Percentiles rank a stretch among this genome's conserved stretches.
phyloP scores from a whole-genome alignment of 2,113 vertebrate species.

The Acinonyx jubatus region DNA sequence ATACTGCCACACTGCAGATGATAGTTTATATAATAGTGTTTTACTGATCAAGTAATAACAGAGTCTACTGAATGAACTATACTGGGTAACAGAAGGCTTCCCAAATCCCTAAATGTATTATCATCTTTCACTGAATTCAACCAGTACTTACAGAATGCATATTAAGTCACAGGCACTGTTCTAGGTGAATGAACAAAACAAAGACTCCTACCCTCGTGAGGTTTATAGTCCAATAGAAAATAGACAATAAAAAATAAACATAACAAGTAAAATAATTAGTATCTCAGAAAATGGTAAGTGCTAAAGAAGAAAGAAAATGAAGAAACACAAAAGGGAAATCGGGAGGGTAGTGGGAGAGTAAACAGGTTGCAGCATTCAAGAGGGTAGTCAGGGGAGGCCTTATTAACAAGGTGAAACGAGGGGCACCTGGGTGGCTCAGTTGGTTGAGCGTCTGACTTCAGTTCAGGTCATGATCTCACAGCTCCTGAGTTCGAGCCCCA shows the following conservation, averaged over 20 bases:
- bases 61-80: not conserved
- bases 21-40: not conserved
- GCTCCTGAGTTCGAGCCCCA: no score
- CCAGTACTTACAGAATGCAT: not conserved
- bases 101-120: not conserved
- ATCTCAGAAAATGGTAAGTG: not conserved
- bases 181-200: not conserved
- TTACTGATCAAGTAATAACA: not conserved
- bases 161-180: not conserved
- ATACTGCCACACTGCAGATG: not conserved
- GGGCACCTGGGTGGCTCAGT: not conserved
- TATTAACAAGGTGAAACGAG: not conserved
- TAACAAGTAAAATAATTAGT: not conserved
- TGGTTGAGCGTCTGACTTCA: no score
- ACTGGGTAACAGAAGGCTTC: not conserved
- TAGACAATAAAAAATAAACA: not conserved
- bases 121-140: not conserved
- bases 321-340: not conserved
- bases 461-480: no score
- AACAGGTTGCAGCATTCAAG: not conserved
- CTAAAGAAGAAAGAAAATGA: not conserved
- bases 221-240: constrained; percentile 4
- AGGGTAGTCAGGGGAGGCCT: not conserved
- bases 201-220: not conserved
- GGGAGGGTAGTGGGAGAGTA: not conserved